phyloP scores from a whole-genome alignment of 1,140 invertebrate genomes.

The Drosophila kurseongensis region DNA sequence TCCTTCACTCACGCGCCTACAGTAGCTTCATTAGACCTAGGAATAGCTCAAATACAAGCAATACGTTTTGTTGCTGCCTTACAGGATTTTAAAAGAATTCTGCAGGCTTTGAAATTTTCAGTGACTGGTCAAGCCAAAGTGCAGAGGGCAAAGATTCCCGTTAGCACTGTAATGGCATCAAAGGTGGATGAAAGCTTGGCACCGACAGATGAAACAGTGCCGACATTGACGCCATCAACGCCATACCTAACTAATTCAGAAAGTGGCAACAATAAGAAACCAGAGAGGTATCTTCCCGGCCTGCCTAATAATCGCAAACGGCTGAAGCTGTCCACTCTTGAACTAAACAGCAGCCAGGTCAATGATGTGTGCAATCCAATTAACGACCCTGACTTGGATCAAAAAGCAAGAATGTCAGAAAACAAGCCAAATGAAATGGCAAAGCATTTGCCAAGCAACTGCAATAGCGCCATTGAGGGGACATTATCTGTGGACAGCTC shows the following conservation, averaged over 20 bases:
- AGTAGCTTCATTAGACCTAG: conserved; percentile 33
- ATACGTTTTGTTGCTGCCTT: background rate
- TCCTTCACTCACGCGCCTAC: conserved; percentile 55
- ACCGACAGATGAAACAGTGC: conserved; percentile 10
- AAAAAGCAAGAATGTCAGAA: conserved; percentile 1
- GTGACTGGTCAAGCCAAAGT: conserved; percentile 1
- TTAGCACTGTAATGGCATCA: conserved; percentile 54
- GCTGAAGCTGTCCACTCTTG: conserved; percentile 20
- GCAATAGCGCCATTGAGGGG: background rate
- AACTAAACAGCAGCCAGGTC: conserved; percentile 4
- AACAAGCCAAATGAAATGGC: conserved; percentile 8
- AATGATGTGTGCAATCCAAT: conserved; percentile 1
- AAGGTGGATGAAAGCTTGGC: conserved; percentile 31
- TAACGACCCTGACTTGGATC: background rate
- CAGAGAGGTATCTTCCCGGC: background rate
- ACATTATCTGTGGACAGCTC: conserved; percentile 1
- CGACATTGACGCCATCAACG: conserved; percentile 16
- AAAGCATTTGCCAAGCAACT: conserved; percentile 3
- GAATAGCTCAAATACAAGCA: conserved; percentile 14
- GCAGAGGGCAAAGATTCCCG: background rate
- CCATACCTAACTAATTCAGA: conserved; percentile 5
- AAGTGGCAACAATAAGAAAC: background rate
- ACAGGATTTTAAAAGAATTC: conserved; percentile 3
- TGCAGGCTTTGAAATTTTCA: conserved; percentile 2
- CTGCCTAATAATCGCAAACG: conserved; percentile 27